Percentiles rank a stretch among this genome's conserved stretches.
Evolutionary conservation across 35 echinoderm and acorn worm species (phyloP).

Genomic region (Apostichopus californicus): DNA sequence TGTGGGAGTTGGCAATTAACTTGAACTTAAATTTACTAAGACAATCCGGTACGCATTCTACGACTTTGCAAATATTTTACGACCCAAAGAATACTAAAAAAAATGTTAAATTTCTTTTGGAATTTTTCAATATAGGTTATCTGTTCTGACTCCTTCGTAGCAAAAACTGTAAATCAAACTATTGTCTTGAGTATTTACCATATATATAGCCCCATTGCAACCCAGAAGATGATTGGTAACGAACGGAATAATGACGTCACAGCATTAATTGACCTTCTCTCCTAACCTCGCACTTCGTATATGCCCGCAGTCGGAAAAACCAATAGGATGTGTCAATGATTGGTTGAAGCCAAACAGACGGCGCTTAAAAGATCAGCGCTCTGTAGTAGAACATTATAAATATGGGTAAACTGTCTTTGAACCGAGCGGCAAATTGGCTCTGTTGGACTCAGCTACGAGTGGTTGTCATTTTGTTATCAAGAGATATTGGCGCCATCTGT

Average conservation of each 20-base stretch:
- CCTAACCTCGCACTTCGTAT: not conserved
- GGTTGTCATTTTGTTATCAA: constrained; percentile 24
- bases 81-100: too few relatives aligned
- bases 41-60: too few relatives aligned
- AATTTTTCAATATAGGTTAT: too few relatives aligned
- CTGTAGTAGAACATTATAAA: not conserved
- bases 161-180: too few relatives aligned
- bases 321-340: constrained; percentile 34
- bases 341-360: constrained; percentile 35
- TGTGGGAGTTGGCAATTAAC: too few relatives aligned
- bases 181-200: too few relatives aligned
- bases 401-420: constrained; percentile 23
- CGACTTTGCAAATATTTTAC: too few relatives aligned
- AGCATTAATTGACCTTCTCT: not conserved
- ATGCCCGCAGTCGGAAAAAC: not conserved
- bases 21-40: too few relatives aligned
- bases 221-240: not conserved
- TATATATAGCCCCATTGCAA: too few relatives aligned
- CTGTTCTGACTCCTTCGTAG: too few relatives aligned
- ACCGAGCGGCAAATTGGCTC: constrained; percentile 39
- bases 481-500: constrained; percentile 39
- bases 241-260: constrained; percentile 4
- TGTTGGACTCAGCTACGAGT: constrained; percentile 39
- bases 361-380: not conserved
- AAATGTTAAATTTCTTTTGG: too few relatives aligned